These are phyloP conservation scores for Coelopa pilipes DNA, from an alignment of 2,888 invertebrate genomes.

Conservation along the genomic window DNA sequence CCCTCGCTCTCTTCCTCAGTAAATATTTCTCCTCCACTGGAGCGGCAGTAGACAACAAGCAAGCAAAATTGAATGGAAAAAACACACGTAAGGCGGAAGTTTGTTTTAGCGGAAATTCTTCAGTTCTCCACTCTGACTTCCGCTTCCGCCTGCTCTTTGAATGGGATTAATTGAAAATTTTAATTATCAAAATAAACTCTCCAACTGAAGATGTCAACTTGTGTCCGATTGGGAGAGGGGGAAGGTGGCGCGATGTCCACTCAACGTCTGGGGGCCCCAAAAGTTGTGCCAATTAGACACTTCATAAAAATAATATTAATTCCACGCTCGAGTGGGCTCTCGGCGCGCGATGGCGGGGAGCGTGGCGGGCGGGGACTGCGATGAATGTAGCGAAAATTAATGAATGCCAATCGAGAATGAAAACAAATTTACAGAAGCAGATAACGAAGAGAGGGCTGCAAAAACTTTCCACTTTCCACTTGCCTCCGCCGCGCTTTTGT, in stretches of 20 bases:
- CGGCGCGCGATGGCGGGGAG: neutral
- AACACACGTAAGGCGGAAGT: too few species aligned
- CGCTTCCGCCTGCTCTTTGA: too few species aligned
- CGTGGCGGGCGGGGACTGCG: neutral
- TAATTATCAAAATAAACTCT: neutral
- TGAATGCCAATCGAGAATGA: constrained; percentile 34
- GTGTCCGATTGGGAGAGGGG: neutral
- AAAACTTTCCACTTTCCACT: constrained; percentile 18
- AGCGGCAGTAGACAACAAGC: too few species aligned
- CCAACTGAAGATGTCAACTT: neutral
- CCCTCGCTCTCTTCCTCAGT: too few species aligned
- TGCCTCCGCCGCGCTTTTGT: neutral
- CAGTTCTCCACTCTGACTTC: too few species aligned
- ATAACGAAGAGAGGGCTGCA: constrained; percentile 24
- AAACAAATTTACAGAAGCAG: constrained; percentile 27
- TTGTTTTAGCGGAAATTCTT: too few species aligned
- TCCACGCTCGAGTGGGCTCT: constrained; percentile 10
- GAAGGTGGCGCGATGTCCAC: too few species aligned
- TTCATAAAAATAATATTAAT: constrained; percentile 32
- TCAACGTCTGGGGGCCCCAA: neutral
- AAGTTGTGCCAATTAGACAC: constrained; percentile 35
- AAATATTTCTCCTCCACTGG: too few species aligned
- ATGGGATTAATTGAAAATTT: too few species aligned
- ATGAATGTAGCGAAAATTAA: constrained; percentile 25
- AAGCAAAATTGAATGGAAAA: too few species aligned